These are phyloP conservation scores for Ochropleura leucogaster DNA, from an alignment of 2,888 invertebrate species.

Conservation along the genomic window DNA sequence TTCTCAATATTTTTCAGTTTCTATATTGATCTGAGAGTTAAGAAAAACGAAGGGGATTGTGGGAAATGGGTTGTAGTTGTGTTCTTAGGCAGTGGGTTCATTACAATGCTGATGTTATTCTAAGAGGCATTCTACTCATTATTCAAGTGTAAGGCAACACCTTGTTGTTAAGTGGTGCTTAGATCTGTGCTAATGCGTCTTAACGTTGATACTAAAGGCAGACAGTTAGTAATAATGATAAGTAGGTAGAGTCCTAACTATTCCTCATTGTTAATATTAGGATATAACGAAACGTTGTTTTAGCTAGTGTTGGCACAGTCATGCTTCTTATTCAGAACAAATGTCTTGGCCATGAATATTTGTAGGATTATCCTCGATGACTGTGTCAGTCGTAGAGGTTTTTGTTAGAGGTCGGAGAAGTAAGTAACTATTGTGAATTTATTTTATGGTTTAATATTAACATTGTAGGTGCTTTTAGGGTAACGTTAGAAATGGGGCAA, in stretches of 20 bases:
- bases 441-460: neutral
- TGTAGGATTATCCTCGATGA: constrained; percentile 23
- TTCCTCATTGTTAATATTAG: constrained; percentile 6
- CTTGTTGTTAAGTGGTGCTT: constrained; percentile 27
- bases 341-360: neutral
- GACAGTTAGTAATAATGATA: constrained; percentile 8
- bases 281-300: constrained; percentile 12
- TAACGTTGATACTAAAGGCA: constrained; percentile 18
- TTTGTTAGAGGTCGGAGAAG: neutral
- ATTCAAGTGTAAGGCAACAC: constrained; percentile 1
- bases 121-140: constrained; percentile 3
- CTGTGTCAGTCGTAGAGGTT: neutral
- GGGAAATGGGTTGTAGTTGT: constrained; percentile 47
- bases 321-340: constrained; percentile 4
- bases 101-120: constrained; percentile 15
- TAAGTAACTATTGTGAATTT: neutral
- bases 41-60: constrained; percentile 33
- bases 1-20: constrained; percentile 45
- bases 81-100: constrained; percentile 3
- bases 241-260: constrained; percentile 13
- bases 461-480: neutral
- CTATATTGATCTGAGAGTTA: constrained; percentile 24
- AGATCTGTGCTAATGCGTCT: constrained; percentile 19
- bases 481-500: neutral
- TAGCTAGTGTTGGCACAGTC: neutral